A percentile compares a stretch with the other conserved stretches of the same genome.
Conservation (phyloP, 2,888 invertebrate genomes). For the Meloe dianella region DNA sequence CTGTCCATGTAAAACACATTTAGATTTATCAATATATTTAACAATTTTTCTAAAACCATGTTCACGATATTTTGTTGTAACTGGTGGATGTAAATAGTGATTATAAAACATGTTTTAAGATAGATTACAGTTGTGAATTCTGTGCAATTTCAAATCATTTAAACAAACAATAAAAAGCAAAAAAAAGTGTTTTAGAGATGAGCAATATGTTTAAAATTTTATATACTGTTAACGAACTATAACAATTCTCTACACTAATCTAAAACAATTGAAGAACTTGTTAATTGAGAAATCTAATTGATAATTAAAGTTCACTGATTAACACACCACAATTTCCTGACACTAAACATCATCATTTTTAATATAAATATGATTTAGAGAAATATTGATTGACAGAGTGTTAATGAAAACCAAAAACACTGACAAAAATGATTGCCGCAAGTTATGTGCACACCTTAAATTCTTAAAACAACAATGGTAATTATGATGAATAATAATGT, state of each 20-base stretch:
- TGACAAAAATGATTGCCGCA: not conserved
- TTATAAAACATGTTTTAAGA: constrained; percentile 55
- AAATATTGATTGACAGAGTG: not conserved
- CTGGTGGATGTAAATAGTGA: constrained; percentile 56
- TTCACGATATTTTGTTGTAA: constrained; percentile 49
- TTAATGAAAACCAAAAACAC: not conserved
- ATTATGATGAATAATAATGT: not conserved
- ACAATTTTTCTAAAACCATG: constrained; percentile 53
- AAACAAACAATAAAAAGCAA: not conserved
- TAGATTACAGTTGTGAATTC: not conserved
- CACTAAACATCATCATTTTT: not conserved
- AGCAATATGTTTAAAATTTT: not conserved
- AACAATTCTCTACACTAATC: not conserved
- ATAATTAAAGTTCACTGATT: not conserved
- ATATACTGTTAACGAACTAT: not conserved
- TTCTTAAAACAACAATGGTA: constrained; percentile 1
- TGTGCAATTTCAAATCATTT: not conserved
- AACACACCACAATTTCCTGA: not conserved
- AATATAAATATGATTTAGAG: not conserved
- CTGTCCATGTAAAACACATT: constrained; percentile 50
- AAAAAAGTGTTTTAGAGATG: not conserved
- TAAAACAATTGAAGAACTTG: not conserved
- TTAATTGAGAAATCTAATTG: not conserved
- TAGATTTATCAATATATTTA: constrained; percentile 52
- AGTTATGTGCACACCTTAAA: not conserved